A percentile compares a stretch with the other conserved stretches of the same genome.
phyloP scores from a whole-genome alignment of 2,113 vertebrate genomes.

The Tragulus kanchil region DNA sequence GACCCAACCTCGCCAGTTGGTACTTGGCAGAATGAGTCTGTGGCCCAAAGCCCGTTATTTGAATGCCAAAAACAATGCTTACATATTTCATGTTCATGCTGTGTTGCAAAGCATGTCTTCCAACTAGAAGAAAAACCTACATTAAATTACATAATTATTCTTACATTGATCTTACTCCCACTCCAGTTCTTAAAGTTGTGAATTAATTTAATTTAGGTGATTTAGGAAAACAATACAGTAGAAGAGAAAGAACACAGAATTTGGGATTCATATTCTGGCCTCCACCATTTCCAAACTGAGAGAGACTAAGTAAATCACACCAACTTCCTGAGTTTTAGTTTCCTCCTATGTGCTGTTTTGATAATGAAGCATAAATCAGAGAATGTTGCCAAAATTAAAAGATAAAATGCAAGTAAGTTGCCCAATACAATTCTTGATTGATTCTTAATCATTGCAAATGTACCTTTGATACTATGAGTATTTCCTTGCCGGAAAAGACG shows the following conservation, averaged over 20 bases:
- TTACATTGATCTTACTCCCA: slow-evolving; percentile 63
- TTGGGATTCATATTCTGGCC: slow-evolving; percentile 43
- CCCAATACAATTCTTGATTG: neutral
- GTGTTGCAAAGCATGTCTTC: slow-evolving; percentile 76
- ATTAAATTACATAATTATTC: slow-evolving; percentile 70
- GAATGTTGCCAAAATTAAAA: neutral
- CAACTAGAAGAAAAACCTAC: slow-evolving; percentile 62
- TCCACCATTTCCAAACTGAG: slow-evolving; percentile 51
- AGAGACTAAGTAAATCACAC: slow-evolving; percentile 64
- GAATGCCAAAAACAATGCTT: slow-evolving; percentile 74
- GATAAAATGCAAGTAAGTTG: neutral
- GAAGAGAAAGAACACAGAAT: slow-evolving; percentile 59
- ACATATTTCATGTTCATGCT: slow-evolving; percentile 39
- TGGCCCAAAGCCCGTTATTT: slow-evolving; percentile 58
- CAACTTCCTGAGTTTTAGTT: neutral
- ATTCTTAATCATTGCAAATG: neutral
- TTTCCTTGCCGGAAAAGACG: no score
- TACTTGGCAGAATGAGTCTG: slow-evolving; percentile 60
- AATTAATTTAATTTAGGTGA: slow-evolving; percentile 73
- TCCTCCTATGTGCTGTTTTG: neutral
- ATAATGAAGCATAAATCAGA: neutral
- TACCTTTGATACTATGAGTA: neutral
- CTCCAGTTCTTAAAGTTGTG: slow-evolving; percentile 68
- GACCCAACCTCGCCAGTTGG: slow-evolving; percentile 59
- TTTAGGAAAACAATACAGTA: slow-evolving; percentile 69